Conservation (phyloP, 35 echinoderm and acorn worm species). For the Strongylocentrotus purpuratus region DNA sequence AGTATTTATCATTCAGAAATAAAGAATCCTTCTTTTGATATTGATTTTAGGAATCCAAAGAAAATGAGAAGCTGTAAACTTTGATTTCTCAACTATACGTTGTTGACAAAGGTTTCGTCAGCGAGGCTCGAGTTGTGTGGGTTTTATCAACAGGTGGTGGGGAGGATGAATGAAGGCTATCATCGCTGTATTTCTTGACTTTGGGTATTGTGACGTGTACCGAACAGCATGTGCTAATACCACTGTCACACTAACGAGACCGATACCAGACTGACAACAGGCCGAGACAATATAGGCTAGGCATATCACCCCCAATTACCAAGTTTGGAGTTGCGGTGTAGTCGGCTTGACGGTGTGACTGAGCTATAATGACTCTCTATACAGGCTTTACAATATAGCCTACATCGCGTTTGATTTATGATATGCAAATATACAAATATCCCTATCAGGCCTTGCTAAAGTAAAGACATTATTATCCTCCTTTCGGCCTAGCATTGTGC, state of each 20-base stretch:
- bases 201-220: neutral
- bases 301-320: too few species aligned
- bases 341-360: too few species aligned
- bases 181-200: neutral
- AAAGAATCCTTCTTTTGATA: neutral
- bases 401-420: neutral
- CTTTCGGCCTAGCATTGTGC: too few species aligned
- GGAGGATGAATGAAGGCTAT: neutral
- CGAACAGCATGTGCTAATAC: neutral
- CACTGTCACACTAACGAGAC: neutral
- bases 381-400: neutral
- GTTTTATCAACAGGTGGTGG: constrained; percentile 44
- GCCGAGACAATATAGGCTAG: too few species aligned
- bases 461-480: too few species aligned
- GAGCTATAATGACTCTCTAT: neutral
- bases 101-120: constrained; percentile 43
- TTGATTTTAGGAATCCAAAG: constrained; percentile 35
- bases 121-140: constrained; percentile 2
- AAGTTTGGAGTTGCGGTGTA: too few species aligned
- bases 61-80: constrained; percentile 22
- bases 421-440: neutral
- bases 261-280: too few species aligned
- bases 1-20: neutral
- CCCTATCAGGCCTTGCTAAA: too few species aligned
- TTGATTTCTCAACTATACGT: constrained; percentile 35